Base-by-base conservation (phyloP, 2,888 invertebrate species). In the Apoda limacodes region DNA sequence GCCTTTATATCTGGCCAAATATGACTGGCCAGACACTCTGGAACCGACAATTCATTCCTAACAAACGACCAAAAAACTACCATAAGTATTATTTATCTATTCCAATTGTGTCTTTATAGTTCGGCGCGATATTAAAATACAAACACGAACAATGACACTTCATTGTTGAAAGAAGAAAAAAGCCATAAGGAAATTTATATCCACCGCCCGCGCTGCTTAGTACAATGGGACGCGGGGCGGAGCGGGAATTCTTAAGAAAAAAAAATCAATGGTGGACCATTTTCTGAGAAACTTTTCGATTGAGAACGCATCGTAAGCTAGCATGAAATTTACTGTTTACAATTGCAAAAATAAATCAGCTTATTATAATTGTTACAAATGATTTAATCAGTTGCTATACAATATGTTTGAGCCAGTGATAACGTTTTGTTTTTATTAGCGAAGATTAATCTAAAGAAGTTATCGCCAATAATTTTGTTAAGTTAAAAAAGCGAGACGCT, bases 121-220 rank as follows among this genome's bases (percentile, higher is more conserved):
- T 60, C 59, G 52, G 54, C 50, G 44, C 46, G 53, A 63, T 70
- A 74, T 78, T 75, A 75, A 72, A 76, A 74, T 75, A 75, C 71
- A 71, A 72, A 75, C 60, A 60, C 58, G 58, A 59, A 76, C 72
- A 76, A 71, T 68, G 62, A 63, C 58, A 60, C 57, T 59, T 60
- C 58, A 61, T 72, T 75, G 72, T 72, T 62, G 58, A 58, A 58
- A 64, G 64, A 59, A 60, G 52, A 58, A 56, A 62, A 58, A 61
- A 54, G 50, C 38, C 49, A 52, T 56, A 57, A 57, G 57, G 56
- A 57, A 63, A 66, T 66, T 62, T 67, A 68, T 66, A 63, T 60
- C 58, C 50, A 48, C 50, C 53, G 57, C 55, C 63, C 48, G 46
- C 55, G 40, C 43, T 34, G 40, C 40, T 27, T 32, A 47, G 52